Evolutionary conservation across 2,888 invertebrate genomes (phyloP), one percentile per base, ranked within the genome.

Genomic region (Spatulosminthurus flaviceps): DNA sequence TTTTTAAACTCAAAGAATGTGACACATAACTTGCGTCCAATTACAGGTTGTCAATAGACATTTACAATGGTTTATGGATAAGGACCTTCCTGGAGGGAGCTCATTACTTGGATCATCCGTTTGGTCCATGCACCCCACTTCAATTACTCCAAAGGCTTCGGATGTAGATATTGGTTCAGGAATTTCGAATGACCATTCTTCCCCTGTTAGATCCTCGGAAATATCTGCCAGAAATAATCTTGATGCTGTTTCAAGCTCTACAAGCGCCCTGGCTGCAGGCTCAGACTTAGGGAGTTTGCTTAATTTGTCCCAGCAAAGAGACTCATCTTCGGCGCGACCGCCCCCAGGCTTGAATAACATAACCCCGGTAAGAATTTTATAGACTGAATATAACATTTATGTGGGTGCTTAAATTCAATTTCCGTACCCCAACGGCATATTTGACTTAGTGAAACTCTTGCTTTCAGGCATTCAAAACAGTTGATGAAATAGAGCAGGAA

Each of bases 51-150:
- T 82, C 13, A 83, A 81, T 29, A 81, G 84, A 67, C 82, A 85
- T 72, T 78, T 84, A 29, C 82, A 84, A 66, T 85, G 85, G 85
- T 66, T 84, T 9, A 82, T 81, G 79, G 84, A 84, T 19, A 85
- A 84, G 29, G 85, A 85, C 29, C 80, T 84, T 11, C 83, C 85
- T 7, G 84, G 84, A 19, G 82, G 82, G 11, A 84, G 82, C 72
- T 84, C 85, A 1, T 80, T 85, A 1, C 80, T 85, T 22, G 84
- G 85, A 1, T 84, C 85, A 28, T 84, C 84, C 29, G 85, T 85
- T 11, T 85, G 85, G 85, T 84, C 85, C 11, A 84, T 84, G 84
- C 85, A 84, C 67, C 84, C 84, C 0, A 83, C 84, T 16, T 67
- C 72, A 19, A 70, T 76, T 43, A 19, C 74, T 19, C 41, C 41